A percentile compares a stretch with the other conserved stretches of the same genome.
These are phyloP conservation scores for Labeo catla DNA, from an alignment of 2,113 vertebrate genomes.

Conservation along the genomic window DNA sequence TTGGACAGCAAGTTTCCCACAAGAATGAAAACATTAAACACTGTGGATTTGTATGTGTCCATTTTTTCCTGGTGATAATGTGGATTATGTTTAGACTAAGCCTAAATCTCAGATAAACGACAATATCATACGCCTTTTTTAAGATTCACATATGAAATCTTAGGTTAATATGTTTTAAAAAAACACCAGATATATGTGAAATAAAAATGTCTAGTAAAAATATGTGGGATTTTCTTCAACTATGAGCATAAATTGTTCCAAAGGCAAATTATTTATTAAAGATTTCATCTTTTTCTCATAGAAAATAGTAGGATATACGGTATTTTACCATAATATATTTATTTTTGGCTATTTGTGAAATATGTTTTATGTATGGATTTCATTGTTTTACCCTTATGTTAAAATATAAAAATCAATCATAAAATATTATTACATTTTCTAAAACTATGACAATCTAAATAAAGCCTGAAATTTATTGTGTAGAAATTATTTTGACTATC, in stretches of 20 bases:
- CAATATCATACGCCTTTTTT: not conserved
- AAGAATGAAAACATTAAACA: slow-evolving; percentile 43
- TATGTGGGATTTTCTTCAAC: not conserved
- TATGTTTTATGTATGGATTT: not conserved
- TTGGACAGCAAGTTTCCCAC: slow-evolving; percentile 28
- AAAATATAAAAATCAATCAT: not conserved
- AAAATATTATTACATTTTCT: not conserved
- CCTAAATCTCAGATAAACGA: slow-evolving; percentile 15
- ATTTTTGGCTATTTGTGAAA: not conserved
- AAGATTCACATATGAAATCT: not conserved
- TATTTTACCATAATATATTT: not conserved
- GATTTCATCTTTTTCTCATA: not conserved
- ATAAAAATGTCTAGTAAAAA: not conserved
- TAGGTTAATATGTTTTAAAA: not conserved
- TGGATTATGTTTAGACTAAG: slow-evolving; percentile 31
- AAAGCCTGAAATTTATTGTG: not conserved
- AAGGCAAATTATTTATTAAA: not conserved
- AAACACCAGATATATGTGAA: not conserved
- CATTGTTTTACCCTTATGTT: not conserved
- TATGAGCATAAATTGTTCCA: not conserved
- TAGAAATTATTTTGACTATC: not conserved
- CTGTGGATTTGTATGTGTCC: not conserved
- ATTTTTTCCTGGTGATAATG: not conserved
- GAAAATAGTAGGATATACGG: not conserved
- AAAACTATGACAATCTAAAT: not conserved